Conservation (phyloP, 2,113 vertebrate genomes). For the Meleagris gallopavo region DNA sequence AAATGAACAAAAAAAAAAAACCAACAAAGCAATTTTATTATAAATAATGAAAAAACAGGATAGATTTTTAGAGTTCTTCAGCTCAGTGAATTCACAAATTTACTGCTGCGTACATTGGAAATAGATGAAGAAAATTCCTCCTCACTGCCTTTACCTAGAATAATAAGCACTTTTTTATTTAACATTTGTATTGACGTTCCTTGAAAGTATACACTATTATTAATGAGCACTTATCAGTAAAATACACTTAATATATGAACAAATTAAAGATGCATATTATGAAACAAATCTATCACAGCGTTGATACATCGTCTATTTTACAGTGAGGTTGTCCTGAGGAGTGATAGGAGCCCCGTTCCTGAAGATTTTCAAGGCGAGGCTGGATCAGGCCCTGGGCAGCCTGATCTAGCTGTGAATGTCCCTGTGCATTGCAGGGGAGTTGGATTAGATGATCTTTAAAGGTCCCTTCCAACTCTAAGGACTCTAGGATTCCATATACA, state of each 20-base stretch:
- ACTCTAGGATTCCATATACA: not conserved
- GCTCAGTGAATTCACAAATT: not conserved
- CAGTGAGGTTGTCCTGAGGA: no score
- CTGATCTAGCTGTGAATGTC: no score
- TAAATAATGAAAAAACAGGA: not conserved
- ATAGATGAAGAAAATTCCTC: not conserved
- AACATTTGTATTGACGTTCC: not conserved
- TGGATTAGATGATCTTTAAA: no score
- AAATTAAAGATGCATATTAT: not conserved
- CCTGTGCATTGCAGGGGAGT: no score
- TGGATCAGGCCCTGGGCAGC: no score
- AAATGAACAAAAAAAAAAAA: no score
- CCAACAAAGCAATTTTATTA: not conserved
- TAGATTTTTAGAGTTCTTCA: not conserved
- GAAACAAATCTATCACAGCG: accelerated
- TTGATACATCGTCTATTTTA: not conserved
- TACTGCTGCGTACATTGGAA: not conserved
- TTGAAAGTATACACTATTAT: not conserved
- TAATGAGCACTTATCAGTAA: not conserved
- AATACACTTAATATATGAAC: not conserved
- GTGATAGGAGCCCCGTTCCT: no score
- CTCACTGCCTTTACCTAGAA: not conserved
- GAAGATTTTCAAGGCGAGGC: no score
- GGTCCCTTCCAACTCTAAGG: no score
- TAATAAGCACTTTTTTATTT: not conserved